Conservation (phyloP, 2,797 vertebrate species). For the Tragopan temminckii region DNA sequence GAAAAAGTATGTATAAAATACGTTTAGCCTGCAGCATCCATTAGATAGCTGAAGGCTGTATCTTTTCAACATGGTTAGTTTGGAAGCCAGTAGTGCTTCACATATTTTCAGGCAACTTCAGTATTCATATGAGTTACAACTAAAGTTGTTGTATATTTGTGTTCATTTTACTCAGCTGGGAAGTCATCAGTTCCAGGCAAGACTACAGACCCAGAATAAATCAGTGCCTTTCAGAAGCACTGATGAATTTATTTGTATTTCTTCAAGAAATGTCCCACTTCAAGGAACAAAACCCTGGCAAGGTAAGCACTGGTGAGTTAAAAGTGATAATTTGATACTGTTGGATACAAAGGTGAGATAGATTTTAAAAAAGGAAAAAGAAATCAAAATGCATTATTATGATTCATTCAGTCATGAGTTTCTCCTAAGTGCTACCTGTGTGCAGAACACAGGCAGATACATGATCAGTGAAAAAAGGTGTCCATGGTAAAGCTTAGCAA, state of each 20-base stretch:
- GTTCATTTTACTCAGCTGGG: conserved; percentile 86
- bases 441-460: background rate
- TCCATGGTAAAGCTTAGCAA: background rate
- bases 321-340: background rate
- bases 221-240: conserved; percentile 88
- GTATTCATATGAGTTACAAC: background rate
- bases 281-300: conserved; percentile 96
- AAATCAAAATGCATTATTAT: background rate
- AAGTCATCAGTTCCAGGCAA: conserved; percentile 86
- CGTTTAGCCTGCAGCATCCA: background rate
- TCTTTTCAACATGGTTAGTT: background rate
- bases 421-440: background rate
- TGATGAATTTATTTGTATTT: conserved; percentile 90
- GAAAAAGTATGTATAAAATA: background rate
- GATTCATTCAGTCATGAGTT: background rate
- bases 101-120: background rate
- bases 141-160: background rate
- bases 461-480: background rate
- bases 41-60: background rate
- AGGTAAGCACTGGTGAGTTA: conserved; percentile 83
- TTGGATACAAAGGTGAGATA: background rate
- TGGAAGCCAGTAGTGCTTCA: background rate
- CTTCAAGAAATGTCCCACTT: conserved; percentile 94
- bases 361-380: background rate
- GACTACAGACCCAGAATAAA: conserved; percentile 85